These are phyloP conservation scores for Lordiphosa clarofinis DNA, from an alignment of 1,140 invertebrate species.

Conservation along the genomic window DNA sequence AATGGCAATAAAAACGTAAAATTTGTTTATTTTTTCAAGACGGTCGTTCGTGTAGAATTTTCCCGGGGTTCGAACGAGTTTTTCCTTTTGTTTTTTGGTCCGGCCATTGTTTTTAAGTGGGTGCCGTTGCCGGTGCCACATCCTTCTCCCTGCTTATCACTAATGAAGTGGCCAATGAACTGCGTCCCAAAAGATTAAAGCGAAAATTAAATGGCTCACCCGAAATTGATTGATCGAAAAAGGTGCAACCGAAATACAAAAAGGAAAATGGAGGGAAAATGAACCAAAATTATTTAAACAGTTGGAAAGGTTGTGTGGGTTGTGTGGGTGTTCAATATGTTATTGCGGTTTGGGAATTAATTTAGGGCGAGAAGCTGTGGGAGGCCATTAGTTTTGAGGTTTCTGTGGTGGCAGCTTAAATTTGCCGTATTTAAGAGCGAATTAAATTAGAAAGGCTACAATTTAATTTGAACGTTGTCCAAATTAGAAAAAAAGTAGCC, in stretches of 20 bases:
- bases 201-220: conserved; percentile 66
- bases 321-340: conserved; percentile 4
- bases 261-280: conserved; percentile 28
- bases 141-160: conserved; percentile 53
- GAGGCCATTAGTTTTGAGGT: no score
- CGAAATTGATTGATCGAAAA: conserved; percentile 72
- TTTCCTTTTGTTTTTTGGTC: no score
- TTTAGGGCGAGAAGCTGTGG: background rate
- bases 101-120: conserved; percentile 77
- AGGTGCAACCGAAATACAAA: conserved; percentile 30
- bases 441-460: no score
- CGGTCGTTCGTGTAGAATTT: conserved; percentile 9
- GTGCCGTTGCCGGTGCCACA: no score
- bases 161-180: conserved; percentile 77
- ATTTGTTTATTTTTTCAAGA: conserved; percentile 74
- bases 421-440: no score
- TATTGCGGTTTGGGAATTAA: conserved; percentile 7
- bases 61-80: conserved; percentile 26
- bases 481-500: no score
- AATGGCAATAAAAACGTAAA: conserved; percentile 74
- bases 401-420: no score
- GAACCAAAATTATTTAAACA: conserved; percentile 41
- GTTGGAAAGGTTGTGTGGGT: conserved; percentile 8
- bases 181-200: conserved; percentile 71
- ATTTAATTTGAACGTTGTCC: no score